A percentile compares a stretch with the other conserved stretches of the same genome.
These are phyloP conservation scores for Siphlonurus alternatus DNA, from an alignment of 2,888 invertebrate species.

Conservation along the genomic window DNA sequence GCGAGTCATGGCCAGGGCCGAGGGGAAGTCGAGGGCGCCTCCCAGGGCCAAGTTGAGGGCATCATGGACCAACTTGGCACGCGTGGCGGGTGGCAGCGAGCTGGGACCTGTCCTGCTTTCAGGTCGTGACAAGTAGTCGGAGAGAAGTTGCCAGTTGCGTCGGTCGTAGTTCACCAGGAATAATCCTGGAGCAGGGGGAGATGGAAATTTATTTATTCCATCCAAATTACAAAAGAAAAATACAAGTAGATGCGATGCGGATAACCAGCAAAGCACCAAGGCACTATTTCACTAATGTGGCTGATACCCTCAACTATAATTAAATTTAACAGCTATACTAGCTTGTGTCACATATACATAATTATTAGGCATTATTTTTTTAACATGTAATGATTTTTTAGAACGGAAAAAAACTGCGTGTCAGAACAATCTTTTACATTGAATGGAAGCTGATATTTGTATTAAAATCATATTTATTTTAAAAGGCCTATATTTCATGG, in stretches of 20 bases:
- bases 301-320: too few relatives aligned
- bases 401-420: too few relatives aligned
- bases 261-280: not conserved
- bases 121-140: conserved; percentile 33
- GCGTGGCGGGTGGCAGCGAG: conserved; percentile 49
- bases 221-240: too few relatives aligned
- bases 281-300: too few relatives aligned
- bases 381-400: too few relatives aligned
- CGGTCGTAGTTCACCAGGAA: conserved; percentile 70
- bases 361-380: too few relatives aligned
- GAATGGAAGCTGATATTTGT: too few relatives aligned
- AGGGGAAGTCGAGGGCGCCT: conserved; percentile 55
- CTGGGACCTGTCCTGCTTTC: conserved; percentile 21
- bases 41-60: conserved; percentile 64
- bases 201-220: not conserved
- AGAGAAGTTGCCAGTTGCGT: conserved; percentile 57
- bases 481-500: too few relatives aligned
- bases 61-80: conserved; percentile 59
- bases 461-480: too few relatives aligned
- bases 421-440: too few relatives aligned
- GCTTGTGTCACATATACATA: too few relatives aligned
- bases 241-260: not conserved
- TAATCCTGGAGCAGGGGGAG: conserved; percentile 48
- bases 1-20: conserved; percentile 62
- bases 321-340: too few relatives aligned